Percentiles rank a stretch among this genome's conserved stretches.
Evolutionary conservation across 2,113 vertebrate genomes (phyloP).

Genomic region (Marmota monax): DNA sequence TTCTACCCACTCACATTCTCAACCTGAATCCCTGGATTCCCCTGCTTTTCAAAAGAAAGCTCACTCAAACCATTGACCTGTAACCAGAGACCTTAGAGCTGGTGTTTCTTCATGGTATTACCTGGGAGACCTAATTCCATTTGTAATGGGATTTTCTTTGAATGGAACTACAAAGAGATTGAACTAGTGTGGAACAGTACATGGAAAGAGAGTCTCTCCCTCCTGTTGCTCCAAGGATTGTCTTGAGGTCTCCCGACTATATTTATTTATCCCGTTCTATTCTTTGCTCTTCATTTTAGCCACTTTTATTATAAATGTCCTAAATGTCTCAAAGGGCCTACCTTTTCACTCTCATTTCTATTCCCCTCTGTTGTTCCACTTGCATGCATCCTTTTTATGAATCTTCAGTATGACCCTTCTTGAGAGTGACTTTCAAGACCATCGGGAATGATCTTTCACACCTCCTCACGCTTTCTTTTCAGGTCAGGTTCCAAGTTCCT

Average conservation of each 20-base stretch:
- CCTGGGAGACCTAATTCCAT: not conserved
- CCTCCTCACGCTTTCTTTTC: not conserved
- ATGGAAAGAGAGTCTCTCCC: not conserved
- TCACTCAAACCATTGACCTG: not conserved
- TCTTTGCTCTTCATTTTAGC: not conserved
- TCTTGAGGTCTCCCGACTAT: not conserved
- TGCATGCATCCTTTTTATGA: not conserved
- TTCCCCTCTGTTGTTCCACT: fast-evolving
- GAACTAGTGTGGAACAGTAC: not conserved
- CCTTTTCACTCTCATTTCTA: not conserved
- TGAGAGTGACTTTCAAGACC: not conserved
- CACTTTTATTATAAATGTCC: not conserved
- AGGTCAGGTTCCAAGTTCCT: not conserved
- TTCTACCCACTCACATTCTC: not conserved
- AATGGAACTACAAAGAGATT: not conserved
- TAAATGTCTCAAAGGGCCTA: not conserved
- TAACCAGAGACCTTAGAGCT: not conserved
- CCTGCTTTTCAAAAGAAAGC: not conserved
- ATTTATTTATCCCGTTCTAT: not conserved
- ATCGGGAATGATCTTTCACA: not conserved
- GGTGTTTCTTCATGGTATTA: not conserved
- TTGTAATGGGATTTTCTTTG: not conserved
- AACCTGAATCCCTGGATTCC: not conserved
- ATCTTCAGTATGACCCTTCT: not conserved
- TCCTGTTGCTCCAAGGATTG: not conserved